Conservation (phyloP, 2,888 invertebrate species). For the Epiblema foenella region DNA sequence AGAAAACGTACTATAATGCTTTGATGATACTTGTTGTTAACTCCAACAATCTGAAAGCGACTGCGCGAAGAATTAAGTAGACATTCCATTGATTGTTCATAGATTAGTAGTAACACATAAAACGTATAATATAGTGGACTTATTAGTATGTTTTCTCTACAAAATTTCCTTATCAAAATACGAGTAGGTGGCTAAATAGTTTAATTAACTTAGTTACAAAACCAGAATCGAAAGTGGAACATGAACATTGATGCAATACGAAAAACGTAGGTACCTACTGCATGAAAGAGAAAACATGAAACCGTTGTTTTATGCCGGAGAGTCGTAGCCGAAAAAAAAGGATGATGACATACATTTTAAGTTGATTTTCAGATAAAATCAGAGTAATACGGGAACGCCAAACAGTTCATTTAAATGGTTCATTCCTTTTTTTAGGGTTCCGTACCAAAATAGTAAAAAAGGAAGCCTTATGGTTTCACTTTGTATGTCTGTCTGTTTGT, state of each 20-base stretch:
- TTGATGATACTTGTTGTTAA: too few relatives aligned
- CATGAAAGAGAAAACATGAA: constrained; percentile 24
- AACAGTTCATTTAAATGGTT: background rate
- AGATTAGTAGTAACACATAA: too few relatives aligned
- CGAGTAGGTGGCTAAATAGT: too few relatives aligned
- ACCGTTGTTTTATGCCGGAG: constrained; percentile 25
- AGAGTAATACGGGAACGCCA: background rate
- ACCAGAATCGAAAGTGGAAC: constrained; percentile 38
- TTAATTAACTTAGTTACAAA: constrained; percentile 27
- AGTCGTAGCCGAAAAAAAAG: constrained; percentile 3
- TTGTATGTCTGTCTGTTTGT: too few relatives aligned
- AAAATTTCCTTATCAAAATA: too few relatives aligned
- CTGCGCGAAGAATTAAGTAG: background rate
- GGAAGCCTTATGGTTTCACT: too few relatives aligned
- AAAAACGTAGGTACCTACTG: constrained; percentile 22
- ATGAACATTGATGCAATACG: constrained; percentile 29
- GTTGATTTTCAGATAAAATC: constrained; percentile 16
- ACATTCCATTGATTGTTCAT: background rate
- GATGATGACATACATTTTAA: constrained; percentile 29
- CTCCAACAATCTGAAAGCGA: too few relatives aligned
- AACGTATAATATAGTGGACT: too few relatives aligned
- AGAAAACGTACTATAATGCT: too few relatives aligned
- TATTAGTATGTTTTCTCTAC: too few relatives aligned
- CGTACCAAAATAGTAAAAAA: too few relatives aligned
- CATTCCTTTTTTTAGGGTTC: too few relatives aligned